These are phyloP conservation scores for Pseudopipra pipra DNA, from an alignment of 2,113 vertebrate genomes.

Conservation along the genomic window DNA sequence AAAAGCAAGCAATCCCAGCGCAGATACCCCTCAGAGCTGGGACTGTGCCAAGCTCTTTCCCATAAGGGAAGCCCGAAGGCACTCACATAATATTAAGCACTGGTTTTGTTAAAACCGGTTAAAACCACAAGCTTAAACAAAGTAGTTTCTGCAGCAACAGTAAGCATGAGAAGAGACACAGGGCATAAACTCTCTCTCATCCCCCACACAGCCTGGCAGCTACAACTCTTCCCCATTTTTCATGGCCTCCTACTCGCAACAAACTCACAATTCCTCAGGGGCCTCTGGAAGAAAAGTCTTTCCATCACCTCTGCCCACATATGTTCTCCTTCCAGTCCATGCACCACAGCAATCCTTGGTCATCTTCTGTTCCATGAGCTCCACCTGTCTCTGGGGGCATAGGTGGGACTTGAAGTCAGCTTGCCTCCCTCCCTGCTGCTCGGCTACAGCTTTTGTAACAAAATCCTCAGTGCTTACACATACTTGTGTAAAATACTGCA, in stretches of 20 bases:
- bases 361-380: neutral
- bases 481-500: accelerated
- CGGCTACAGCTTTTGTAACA: neutral
- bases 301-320: neutral
- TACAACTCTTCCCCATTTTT: neutral
- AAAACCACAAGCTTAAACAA: neutral
- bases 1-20: neutral
- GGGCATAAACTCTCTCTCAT: neutral
- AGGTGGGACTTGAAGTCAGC: neutral
- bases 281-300: neutral
- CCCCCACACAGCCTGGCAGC: neutral
- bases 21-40: neutral
- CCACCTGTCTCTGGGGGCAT: neutral
- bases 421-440: neutral
- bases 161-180: neutral
- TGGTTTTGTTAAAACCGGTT: neutral
- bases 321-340: accelerated
- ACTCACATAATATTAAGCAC: neutral
- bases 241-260: neutral
- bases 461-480: neutral
- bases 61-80: neutral
- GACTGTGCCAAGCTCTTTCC: neutral
- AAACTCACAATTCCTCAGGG: neutral
- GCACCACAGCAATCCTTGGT: neutral
- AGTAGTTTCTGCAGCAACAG: neutral